Base-by-base conservation (phyloP, 2,113 vertebrate species). In the Sylvilagus bachmani region DNA sequence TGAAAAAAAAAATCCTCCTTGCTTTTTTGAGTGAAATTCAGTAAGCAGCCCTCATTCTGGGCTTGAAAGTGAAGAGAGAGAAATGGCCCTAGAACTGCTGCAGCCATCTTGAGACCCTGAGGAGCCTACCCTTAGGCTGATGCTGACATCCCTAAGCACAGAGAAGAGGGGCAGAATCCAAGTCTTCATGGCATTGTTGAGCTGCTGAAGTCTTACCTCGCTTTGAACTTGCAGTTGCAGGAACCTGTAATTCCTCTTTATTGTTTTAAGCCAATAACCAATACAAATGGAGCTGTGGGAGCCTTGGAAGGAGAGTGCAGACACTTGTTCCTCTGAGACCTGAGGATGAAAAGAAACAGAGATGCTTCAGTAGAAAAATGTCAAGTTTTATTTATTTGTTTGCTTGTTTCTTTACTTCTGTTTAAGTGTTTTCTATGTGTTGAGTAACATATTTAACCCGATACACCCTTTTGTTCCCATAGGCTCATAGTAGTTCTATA, bases 1-100 rank as follows among this genome's bases (percentile, higher is more conserved):
- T 94, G n/a, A 86, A 88, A 86, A 84, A 86, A 84, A 33, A 33
- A 79, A 38, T 8, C 13, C 69, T 62, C n/a, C 69, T 70, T 81
- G 67, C 33, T 95, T 36, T 74, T 84, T 31, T 58, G 55, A 51
- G 14, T 58, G 16, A 87, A 67, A 67, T 69, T 85, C 58, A 85
- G 36, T 49, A 69, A 85, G 14, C 29, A 79, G n/a, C 58, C 36
- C 33, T 87, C n/a, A 0, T 53, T 67, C 49, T 80, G 25, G 67
- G 25, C 27, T 61, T 83, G 58, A 55, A 84, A 14, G 25, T 84
- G 10, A 22, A 66, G 82, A 88, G 78, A n/a, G 64, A 78, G 61
- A 31, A 66, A 51, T 17, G 38, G 61, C 33, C 24, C 33, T 29
- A 24, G 21, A 78, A 21, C 53, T 62, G 33, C 21, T 38, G 8